A percentile compares a stretch with the other conserved stretches of the same genome.
Evolutionary conservation across 2,797 vertebrate species (phyloP).

Genomic region (Myotis daubentonii): DNA sequence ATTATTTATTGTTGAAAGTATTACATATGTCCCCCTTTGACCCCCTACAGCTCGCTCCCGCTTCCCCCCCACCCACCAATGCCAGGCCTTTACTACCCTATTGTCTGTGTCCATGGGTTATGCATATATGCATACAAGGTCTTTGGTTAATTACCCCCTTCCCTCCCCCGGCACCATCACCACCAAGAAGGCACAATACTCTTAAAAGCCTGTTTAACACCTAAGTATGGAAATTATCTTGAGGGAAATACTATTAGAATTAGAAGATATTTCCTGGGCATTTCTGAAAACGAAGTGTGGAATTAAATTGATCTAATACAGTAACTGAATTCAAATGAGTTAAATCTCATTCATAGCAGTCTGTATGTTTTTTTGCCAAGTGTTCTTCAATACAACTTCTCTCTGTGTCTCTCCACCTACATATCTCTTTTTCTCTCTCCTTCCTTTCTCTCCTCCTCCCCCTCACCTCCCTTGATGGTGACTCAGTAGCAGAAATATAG

Average conservation of each 20-base stretch:
- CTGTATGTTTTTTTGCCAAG: constrained; percentile 80
- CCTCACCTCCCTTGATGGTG: background rate
- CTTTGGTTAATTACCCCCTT: too few species aligned
- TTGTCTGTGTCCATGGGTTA: too few species aligned
- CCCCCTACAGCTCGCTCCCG: too few species aligned
- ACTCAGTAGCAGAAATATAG: background rate
- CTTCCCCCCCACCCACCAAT: too few species aligned
- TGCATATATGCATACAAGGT: too few species aligned
- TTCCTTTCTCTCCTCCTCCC: background rate
- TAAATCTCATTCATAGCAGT: constrained; percentile 80
- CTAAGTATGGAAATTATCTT: constrained; percentile 82
- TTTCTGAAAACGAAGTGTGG: constrained; percentile 77
- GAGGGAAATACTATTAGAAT: constrained; percentile 82
- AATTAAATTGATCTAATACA: constrained; percentile 73
- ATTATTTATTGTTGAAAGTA: too few species aligned
- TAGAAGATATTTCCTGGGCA: constrained; percentile 78
- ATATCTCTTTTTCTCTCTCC: background rate
- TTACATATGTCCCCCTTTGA: too few species aligned
- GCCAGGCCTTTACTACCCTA: too few species aligned
- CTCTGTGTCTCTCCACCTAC: background rate
- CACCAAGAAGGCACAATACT: constrained; percentile 75
- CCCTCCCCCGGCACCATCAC: too few species aligned
- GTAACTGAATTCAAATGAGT: constrained; percentile 82
- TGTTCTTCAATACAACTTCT: constrained; percentile 71
- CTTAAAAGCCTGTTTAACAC: constrained; percentile 80